phyloP scores from a whole-genome alignment of 2,113 vertebrate species.

The Saccopteryx bilineata region DNA sequence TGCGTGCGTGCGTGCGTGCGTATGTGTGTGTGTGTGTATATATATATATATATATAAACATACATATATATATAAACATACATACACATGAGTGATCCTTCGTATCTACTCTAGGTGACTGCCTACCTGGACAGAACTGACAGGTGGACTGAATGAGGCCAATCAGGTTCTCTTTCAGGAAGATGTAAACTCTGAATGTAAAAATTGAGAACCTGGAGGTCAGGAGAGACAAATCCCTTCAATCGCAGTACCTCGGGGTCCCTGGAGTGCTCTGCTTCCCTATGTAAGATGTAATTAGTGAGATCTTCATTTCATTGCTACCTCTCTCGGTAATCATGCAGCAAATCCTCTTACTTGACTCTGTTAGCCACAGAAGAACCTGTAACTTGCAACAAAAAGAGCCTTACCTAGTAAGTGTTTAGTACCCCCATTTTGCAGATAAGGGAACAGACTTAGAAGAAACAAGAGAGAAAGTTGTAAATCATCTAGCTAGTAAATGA shows the following conservation, averaged over 20 bases:
- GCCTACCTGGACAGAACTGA: neutral
- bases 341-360: neutral
- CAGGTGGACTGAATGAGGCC: neutral
- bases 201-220: neutral
- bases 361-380: neutral
- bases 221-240: neutral
- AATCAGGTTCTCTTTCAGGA: neutral
- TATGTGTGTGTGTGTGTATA: too few relatives aligned
- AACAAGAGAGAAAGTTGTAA: neutral
- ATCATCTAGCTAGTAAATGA: neutral
- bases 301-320: neutral
- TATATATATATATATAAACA: neutral
- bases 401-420: neutral
- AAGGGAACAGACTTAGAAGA: neutral
- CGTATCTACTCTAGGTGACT: neutral
- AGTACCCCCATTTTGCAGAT: conserved; percentile 9
- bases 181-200: neutral
- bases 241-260: neutral
- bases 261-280: neutral
- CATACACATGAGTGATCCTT: neutral
- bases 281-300: neutral
- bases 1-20: too few relatives aligned
- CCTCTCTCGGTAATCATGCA: neutral
- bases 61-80: too few relatives aligned
- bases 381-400: conserved; percentile 3